Conservation (phyloP, 2,113 vertebrate genomes). For the Rhabdomys dilectus region DNA sequence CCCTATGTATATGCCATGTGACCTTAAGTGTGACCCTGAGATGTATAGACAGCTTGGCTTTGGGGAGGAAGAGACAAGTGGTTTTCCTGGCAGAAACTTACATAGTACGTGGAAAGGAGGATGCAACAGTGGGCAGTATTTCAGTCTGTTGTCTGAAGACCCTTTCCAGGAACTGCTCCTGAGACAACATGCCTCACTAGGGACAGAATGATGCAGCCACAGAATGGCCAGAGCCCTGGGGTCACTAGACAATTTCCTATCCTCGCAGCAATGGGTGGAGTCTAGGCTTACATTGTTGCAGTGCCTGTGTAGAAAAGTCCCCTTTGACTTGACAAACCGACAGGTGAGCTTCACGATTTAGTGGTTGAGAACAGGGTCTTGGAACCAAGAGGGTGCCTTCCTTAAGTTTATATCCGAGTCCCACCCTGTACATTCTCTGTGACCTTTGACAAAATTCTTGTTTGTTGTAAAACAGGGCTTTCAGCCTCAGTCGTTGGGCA, state of each 20-base stretch:
- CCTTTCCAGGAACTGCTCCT: conserved; percentile 13
- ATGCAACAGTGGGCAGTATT: conserved; percentile 2
- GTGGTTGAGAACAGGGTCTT: background rate
- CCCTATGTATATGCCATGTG: background rate
- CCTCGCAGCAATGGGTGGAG: background rate
- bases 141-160: background rate
- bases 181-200: background rate
- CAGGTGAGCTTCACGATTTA: background rate
- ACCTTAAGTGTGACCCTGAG: background rate
- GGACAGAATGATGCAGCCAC: background rate
- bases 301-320: background rate
- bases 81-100: conserved; percentile 6
- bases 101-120: background rate
- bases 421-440: background rate
- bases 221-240: background rate
- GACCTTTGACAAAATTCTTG: conserved; percentile 42
- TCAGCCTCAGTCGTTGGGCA: background rate
- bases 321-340: background rate
- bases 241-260: background rate
- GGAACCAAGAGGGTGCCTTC: background rate
- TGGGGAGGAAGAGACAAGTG: background rate
- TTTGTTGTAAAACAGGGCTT: conserved; percentile 17
- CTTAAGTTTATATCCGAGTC: background rate
- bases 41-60: background rate
- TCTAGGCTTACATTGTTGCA: background rate